Percentiles rank a stretch among this genome's conserved stretches.
Evolutionary conservation across 2,113 vertebrate genomes (phyloP).

Genomic region (Thinocorus orbignyianus): DNA sequence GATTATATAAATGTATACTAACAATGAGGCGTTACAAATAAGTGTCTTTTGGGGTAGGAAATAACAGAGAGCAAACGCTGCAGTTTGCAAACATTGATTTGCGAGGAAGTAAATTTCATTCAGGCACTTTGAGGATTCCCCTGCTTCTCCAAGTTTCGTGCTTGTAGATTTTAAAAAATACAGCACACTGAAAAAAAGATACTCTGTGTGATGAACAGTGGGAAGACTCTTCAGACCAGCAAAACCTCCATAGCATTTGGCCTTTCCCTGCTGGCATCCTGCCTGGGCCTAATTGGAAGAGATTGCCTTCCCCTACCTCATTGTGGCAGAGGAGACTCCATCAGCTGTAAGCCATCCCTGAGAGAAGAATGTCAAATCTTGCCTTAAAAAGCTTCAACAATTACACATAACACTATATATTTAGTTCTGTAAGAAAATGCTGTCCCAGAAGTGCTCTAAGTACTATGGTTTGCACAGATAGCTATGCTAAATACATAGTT

Average conservation of each 20-base stretch:
- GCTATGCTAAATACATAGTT: neutral
- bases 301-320: neutral
- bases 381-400: neutral
- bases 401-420: neutral
- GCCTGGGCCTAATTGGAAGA: neutral
- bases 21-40: neutral
- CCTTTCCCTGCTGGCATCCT: neutral
- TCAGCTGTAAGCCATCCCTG: neutral
- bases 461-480: constrained; percentile 28
- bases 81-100: neutral
- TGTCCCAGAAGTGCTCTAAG: constrained; percentile 19
- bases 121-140: neutral
- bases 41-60: neutral
- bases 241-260: neutral
- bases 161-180: neutral
- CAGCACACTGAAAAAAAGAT: neutral
- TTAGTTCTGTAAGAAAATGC: constrained; percentile 38
- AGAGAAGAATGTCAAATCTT: neutral
- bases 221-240: neutral
- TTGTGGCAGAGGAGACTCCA: neutral
- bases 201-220: neutral
- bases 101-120: neutral
- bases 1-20: neutral
- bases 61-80: neutral
- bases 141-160: neutral